These are phyloP conservation scores for Syngnathus acus DNA, from an alignment of 2,797 vertebrate species.

Conservation along the genomic window DNA sequence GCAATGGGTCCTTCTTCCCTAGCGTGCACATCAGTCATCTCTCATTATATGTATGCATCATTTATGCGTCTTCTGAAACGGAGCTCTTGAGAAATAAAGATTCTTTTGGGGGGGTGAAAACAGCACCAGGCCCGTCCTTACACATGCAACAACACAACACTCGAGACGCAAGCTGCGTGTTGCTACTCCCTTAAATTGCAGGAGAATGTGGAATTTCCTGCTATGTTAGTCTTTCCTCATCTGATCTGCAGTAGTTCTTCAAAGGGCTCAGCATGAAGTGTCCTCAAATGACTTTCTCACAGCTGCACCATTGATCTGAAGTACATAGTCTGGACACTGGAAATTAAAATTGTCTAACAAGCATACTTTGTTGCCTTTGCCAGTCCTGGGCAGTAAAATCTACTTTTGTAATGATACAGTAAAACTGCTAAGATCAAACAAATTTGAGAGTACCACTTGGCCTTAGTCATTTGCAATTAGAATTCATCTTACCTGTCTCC, in stretches of 20 bases:
- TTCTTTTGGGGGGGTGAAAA: constrained; percentile 46
- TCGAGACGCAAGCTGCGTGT: background rate
- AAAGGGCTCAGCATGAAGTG: background rate
- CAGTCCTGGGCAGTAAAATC: too few relatives aligned
- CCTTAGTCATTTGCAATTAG: too few relatives aligned
- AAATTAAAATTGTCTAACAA: background rate
- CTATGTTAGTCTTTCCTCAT: constrained; percentile 28
- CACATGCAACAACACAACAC: constrained; percentile 11
- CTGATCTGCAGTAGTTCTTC: constrained; percentile 9
- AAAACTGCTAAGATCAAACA: too few relatives aligned
- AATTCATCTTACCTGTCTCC: too few relatives aligned
- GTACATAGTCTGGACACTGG: background rate
- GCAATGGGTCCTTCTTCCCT: constrained; percentile 51
- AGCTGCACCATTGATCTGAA: constrained; percentile 3
- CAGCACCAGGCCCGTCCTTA: constrained; percentile 43
- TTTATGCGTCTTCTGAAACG: constrained; percentile 52
- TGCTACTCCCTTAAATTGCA: background rate
- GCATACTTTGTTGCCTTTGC: too few relatives aligned
- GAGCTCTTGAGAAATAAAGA: constrained; percentile 52
- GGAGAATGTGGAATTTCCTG: constrained; percentile 33
- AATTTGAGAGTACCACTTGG: too few relatives aligned
- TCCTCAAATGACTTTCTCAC: background rate
- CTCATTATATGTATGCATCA: constrained; percentile 56
- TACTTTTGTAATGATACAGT: too few relatives aligned
- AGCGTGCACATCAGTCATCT: constrained; percentile 39